Percentiles rank a stretch among this genome's conserved stretches.
Evolutionary conservation across 2,113 vertebrate species (phyloP).

Genomic region (rabbit (Oryctolagus cuniculus)): mOryCun1.1 NC_091438.1:39911501-39912000

Average conservation of each 20-base stretch:
- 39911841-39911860: neutral
- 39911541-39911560: neutral
- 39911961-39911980: neutral
- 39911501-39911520: too few relatives aligned
- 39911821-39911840: neutral
- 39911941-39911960: neutral
- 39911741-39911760: neutral
- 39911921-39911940: neutral
- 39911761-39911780: neutral
- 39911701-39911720: neutral
- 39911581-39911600: neutral
- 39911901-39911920: neutral
- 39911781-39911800: neutral
- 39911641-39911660: neutral
- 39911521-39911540: neutral
- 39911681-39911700: slow-evolving; percentile 5
- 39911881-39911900: neutral
- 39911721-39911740: neutral
- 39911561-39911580: neutral
- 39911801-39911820: neutral
- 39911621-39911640: neutral
- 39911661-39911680: neutral
- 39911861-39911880: slow-evolving; percentile 25
- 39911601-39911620: neutral
- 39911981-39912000: neutral